These are phyloP conservation scores for Pandemis heparana DNA, from an alignment of 2,888 invertebrate species.

Conservation along the genomic window DNA sequence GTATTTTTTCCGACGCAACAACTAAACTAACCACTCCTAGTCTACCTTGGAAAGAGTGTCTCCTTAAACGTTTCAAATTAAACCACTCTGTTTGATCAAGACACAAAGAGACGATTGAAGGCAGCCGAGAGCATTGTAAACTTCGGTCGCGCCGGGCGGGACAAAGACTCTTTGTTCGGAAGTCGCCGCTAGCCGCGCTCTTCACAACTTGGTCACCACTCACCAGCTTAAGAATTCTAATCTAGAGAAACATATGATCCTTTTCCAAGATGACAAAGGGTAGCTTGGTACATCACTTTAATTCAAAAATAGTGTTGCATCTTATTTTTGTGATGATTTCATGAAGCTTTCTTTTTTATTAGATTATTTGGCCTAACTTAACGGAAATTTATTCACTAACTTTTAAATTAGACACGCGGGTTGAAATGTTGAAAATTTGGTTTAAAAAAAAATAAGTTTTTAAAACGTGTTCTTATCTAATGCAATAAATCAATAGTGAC, in stretches of 20 bases:
- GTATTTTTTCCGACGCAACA: background rate
- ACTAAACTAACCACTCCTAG: background rate
- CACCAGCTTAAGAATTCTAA: background rate
- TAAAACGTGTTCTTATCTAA: too few species aligned
- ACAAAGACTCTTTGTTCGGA: conserved; percentile 15
- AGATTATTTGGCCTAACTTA: too few species aligned
- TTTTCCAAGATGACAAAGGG: too few species aligned
- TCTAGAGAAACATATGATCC: background rate
- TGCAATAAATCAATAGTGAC: too few species aligned
- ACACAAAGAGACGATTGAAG: conserved; percentile 21
- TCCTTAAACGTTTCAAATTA: conserved; percentile 19
- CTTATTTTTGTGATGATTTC: too few species aligned
- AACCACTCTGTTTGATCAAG: conserved; percentile 16
- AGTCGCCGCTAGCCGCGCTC: conserved; percentile 9
- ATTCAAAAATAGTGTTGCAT: too few species aligned
- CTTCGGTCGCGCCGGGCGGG: conserved; percentile 1
- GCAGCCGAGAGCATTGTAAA: conserved; percentile 20
- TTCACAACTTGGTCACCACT: background rate
- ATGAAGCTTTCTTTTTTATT: too few species aligned
- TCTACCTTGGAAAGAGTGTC: background rate
- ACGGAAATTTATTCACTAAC: too few species aligned
- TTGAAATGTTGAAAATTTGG: too few species aligned
- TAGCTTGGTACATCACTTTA: too few species aligned
- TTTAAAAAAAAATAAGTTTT: too few species aligned
- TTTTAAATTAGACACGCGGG: too few species aligned